Evolutionary conservation across 1,140 invertebrate genomes (phyloP).

Genomic region (Samia ricini): DNA sequence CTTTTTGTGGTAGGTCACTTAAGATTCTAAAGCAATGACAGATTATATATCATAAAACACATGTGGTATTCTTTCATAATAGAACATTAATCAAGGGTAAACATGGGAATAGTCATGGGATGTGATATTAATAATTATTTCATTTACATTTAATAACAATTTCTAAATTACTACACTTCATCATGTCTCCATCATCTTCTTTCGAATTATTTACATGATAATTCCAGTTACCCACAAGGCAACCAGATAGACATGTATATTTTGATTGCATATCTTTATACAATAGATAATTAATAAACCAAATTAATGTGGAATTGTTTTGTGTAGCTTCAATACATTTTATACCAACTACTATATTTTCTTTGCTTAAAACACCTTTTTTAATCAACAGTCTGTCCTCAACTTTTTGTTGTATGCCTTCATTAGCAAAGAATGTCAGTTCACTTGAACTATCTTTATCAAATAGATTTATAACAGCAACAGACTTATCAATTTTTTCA

Average conservation of each 20-base stretch:
- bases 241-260: conserved; percentile 27
- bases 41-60: too few species aligned
- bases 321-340: conserved; percentile 23
- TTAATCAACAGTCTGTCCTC: conserved; percentile 11
- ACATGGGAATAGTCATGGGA: too few species aligned
- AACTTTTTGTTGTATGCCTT: conserved; percentile 3
- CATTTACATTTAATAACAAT: background rate
- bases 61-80: too few species aligned
- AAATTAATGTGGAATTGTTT: conserved; percentile 21
- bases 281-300: conserved; percentile 35
- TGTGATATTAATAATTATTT: background rate
- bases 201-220: background rate
- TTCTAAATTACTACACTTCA: background rate
- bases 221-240: conserved; percentile 17
- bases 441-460: conserved; percentile 12
- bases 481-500: conserved; percentile 15
- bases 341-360: conserved; percentile 28
- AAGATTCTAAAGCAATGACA: too few species aligned
- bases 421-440: background rate
- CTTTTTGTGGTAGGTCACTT: too few species aligned
- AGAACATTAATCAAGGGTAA: too few species aligned
- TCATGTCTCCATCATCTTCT: background rate
- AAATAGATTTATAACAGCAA: background rate
- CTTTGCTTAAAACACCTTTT: conserved; percentile 22
- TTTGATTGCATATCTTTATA: conserved; percentile 31